These are phyloP conservation scores for Ganaspis sp. DNA, from an alignment of 1,140 invertebrate species.

Conservation along the genomic window DNA sequence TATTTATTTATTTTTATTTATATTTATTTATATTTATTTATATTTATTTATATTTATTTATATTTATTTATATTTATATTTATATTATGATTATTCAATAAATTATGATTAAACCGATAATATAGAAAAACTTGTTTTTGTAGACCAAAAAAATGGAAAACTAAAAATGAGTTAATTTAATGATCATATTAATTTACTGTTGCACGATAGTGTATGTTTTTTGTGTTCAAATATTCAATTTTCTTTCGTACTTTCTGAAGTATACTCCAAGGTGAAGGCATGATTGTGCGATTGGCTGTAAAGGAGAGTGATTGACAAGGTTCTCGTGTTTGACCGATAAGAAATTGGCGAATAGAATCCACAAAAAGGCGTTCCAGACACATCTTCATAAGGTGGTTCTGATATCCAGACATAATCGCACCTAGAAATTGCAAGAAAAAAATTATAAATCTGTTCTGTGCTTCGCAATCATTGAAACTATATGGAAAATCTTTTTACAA, in stretches of 20 bases:
- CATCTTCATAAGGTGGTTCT: conserved; percentile 82
- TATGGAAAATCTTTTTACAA: too few relatives aligned
- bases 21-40: too few relatives aligned
- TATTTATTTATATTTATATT: too few relatives aligned
- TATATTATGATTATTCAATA: too few relatives aligned
- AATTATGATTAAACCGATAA: conserved; percentile 21
- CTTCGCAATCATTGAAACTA: too few relatives aligned
- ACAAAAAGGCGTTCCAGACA: conserved; percentile 80
- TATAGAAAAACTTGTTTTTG: conserved; percentile 30
- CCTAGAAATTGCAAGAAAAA: conserved; percentile 62
- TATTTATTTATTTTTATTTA: too few relatives aligned
- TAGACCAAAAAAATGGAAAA: neutral
- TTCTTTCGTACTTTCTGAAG: conserved; percentile 82
- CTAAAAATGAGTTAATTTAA: neutral
- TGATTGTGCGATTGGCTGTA: conserved; percentile 80
- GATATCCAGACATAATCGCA: conserved; percentile 84
- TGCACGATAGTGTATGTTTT: too few relatives aligned
- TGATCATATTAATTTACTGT: too few relatives aligned
- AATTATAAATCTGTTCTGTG: neutral
- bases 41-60: too few relatives aligned
- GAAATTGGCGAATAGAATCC: conserved; percentile 77
- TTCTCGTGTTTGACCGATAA: conserved; percentile 81
- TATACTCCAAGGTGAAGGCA: conserved; percentile 82
- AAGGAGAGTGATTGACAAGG: conserved; percentile 79
- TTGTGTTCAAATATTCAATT: too few relatives aligned